phyloP scores from a whole-genome alignment of 2,797 vertebrate genomes.

The Nyctibius grandis region DNA sequence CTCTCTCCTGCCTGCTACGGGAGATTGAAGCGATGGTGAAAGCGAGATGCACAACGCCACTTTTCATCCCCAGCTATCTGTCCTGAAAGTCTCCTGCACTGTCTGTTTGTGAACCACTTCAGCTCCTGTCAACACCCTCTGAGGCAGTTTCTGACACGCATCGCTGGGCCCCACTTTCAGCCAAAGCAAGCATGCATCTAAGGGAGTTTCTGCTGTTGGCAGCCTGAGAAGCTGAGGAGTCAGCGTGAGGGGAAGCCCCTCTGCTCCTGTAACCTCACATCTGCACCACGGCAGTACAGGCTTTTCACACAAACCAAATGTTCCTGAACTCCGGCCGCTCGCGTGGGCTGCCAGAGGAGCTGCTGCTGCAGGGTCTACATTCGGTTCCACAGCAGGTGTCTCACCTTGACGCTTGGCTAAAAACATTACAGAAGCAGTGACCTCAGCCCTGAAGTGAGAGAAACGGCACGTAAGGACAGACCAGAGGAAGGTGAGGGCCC shows the following conservation, averaged over 20 bases:
- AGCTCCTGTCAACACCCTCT: background rate
- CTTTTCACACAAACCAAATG: background rate
- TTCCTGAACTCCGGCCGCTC: background rate
- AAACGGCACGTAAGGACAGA: fast-evolving
- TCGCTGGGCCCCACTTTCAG: background rate
- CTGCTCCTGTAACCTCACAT: background rate
- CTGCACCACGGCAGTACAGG: background rate
- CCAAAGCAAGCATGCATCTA: fast-evolving
- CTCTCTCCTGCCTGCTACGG: background rate
- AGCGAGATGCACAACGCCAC: background rate
- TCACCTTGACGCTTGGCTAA: background rate
- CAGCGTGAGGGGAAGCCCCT: fast-evolving
- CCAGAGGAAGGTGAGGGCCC: background rate
- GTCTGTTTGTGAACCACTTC: background rate
- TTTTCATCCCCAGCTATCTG: background rate
- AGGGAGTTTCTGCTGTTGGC: background rate
- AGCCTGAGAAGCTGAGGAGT: background rate
- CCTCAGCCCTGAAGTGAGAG: background rate
- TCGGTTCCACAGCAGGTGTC: background rate
- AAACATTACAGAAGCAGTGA: background rate
- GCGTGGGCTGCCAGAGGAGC: background rate
- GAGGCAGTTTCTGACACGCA: background rate
- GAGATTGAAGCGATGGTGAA: background rate
- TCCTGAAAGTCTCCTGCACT: background rate
- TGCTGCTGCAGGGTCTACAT: fast-evolving